Conservation (phyloP, 2,888 invertebrate species). For the Prosapia bicincta region DNA sequence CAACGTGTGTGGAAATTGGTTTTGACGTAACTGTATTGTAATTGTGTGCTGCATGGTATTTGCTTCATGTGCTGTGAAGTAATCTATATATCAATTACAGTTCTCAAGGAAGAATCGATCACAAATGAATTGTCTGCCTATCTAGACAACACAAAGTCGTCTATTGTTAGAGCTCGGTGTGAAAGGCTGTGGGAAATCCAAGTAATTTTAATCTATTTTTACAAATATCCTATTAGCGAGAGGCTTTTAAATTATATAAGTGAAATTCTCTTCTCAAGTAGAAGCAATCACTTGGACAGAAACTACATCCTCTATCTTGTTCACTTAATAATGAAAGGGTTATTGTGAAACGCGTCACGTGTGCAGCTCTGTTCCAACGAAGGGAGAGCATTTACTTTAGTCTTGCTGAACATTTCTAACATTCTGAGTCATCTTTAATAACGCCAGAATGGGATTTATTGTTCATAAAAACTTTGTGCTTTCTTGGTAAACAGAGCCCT, state of each 20-base stretch:
- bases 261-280: background rate
- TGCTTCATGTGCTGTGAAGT: background rate
- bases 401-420: too few species aligned
- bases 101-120: background rate
- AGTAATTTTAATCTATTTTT: background rate
- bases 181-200: background rate
- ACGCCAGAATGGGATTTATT: too few species aligned
- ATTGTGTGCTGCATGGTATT: too few species aligned
- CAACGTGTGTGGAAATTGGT: too few species aligned
- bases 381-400: too few species aligned
- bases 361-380: too few species aligned
- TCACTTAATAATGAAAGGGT: background rate
- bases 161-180: background rate
- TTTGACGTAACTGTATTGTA: too few species aligned
- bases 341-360: background rate
- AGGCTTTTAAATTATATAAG: background rate
- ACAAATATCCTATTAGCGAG: background rate
- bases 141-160: background rate
- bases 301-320: background rate
- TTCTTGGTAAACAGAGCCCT: too few species aligned
- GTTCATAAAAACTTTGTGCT: too few species aligned
- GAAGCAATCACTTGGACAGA: background rate
- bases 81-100: background rate
- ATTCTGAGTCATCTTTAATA: too few species aligned
- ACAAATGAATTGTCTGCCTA: background rate